Evolutionary conservation across 2,888 invertebrate genomes (phyloP).

Genomic region (Drosophila multiciliata): DNA sequence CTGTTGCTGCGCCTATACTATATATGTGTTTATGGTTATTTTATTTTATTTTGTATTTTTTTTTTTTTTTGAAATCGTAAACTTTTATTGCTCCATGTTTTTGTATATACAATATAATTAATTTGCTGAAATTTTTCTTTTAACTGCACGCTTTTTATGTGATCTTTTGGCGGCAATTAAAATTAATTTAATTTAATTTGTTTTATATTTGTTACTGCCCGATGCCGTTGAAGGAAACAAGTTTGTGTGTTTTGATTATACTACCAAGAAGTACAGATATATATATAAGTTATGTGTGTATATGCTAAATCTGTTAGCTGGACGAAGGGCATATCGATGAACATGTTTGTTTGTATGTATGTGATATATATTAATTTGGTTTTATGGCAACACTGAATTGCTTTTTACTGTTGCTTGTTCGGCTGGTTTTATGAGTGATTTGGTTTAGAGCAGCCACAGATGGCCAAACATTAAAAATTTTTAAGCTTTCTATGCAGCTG

Average conservation of each 20-base stretch:
- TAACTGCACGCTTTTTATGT: constrained; percentile 76
- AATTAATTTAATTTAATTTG: constrained; percentile 78
- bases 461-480: constrained; percentile 50
- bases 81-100: constrained; percentile 69
- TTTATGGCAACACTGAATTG: constrained; percentile 73
- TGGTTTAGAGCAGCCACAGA: constrained; percentile 61
- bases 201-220: constrained; percentile 64
- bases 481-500: constrained; percentile 54
- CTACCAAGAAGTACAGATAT: constrained; percentile 20
- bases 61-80: constrained; percentile 65
- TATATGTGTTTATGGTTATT: constrained; percentile 19
- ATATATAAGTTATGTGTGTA: constrained; percentile 1
- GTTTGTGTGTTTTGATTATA: constrained; percentile 67
- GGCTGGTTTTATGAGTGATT: constrained; percentile 64
- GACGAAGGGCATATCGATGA: constrained; percentile 56
- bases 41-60: constrained; percentile 46
- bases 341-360: constrained; percentile 45
- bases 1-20: constrained; percentile 33
- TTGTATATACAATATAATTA: constrained; percentile 77
- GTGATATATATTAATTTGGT: constrained; percentile 62
- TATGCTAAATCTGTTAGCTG: constrained; percentile 26
- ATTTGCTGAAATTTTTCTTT: constrained; percentile 75
- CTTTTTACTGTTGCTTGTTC: constrained; percentile 71
- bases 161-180: constrained; percentile 76
- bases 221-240: constrained; percentile 60